Evolutionary conservation across 2,113 vertebrate species (phyloP).

Genomic region (Benitochromis conjunctus): DNA sequence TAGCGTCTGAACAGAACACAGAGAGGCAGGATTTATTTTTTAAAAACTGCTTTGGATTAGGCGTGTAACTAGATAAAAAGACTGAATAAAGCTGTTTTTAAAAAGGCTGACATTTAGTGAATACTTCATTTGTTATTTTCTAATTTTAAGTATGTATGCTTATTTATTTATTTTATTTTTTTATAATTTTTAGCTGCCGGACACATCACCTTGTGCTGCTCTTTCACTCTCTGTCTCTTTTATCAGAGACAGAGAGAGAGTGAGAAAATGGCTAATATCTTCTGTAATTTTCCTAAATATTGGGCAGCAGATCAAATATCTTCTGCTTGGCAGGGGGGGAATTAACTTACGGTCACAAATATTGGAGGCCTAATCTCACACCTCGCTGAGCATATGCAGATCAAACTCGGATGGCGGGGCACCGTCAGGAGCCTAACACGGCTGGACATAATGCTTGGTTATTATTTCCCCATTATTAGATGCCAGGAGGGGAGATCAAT

Average conservation of each 20-base stretch:
- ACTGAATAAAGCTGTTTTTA: not conserved
- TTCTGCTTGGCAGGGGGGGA: not conserved
- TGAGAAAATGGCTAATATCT: not conserved
- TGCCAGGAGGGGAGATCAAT: conserved; percentile 12
- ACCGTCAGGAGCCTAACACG: not conserved
- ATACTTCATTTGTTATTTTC: not conserved
- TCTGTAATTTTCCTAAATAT: not conserved
- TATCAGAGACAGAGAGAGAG: not conserved
- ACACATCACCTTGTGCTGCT: not conserved
- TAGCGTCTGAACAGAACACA: not conserved
- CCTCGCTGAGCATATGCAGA: conserved; percentile 33
- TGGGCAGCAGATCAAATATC: not conserved
- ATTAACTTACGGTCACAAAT: conserved; percentile 21
- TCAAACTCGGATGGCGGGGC: not conserved
- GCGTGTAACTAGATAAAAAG: not conserved
- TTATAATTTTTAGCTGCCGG: not conserved
- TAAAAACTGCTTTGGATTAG: not conserved
- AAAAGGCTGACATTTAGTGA: not conserved
- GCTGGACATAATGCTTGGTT: conserved; percentile 16
- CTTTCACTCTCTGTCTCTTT: too few species aligned
- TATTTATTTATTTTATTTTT: not conserved
- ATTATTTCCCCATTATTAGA: conserved; percentile 25
- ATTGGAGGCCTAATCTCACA: conserved; percentile 34
- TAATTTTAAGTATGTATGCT: not conserved
- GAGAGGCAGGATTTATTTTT: not conserved